Conservation (phyloP, 2,113 vertebrate species). For the Pteropus alecto region DNA sequence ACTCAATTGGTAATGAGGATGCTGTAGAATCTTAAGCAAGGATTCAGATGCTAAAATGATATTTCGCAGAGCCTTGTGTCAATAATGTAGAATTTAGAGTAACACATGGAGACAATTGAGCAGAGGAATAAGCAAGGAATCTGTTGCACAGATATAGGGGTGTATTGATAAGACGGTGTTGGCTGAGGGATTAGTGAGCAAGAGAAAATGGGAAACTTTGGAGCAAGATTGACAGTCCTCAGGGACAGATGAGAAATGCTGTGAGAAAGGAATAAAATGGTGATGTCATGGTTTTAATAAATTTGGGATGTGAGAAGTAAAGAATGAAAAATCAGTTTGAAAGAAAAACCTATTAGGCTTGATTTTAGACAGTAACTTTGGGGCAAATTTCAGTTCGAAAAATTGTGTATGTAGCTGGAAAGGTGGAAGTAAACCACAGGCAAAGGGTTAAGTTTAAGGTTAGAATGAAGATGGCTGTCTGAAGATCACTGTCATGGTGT, state of each 20-base stretch:
- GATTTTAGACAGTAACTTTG: slow-evolving; percentile 12
- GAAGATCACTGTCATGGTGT: not conserved
- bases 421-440: not conserved
- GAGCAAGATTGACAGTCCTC: not conserved
- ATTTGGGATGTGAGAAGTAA: not conserved
- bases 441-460: not conserved
- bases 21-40: not conserved
- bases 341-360: slow-evolving; percentile 2
- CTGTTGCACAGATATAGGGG: not conserved
- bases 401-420: not conserved
- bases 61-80: not conserved
- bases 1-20: not conserved
- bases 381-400: not conserved
- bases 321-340: not conserved
- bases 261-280: not conserved
- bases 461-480: not conserved
- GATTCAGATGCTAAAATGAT: not conserved
- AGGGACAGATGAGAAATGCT: not conserved
- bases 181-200: not conserved
- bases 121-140: not conserved
- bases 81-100: not conserved
- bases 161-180: not conserved
- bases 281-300: not conserved
- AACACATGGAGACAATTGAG: not conserved
- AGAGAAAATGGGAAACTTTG: not conserved